phyloP scores from a whole-genome alignment of 2,797 vertebrate species.

The Furcifer pardalis region DNA sequence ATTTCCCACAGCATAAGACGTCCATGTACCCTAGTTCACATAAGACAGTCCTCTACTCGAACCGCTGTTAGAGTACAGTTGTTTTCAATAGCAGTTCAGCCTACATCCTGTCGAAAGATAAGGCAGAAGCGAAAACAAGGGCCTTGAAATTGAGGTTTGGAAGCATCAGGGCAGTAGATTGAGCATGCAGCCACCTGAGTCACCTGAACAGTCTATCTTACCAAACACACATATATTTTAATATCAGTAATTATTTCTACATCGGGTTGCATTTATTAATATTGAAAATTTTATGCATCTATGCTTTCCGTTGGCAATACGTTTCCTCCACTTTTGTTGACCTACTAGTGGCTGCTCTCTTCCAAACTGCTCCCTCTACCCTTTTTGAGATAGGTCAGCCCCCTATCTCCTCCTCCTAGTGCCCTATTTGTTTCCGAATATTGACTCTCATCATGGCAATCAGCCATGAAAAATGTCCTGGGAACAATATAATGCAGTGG shows the following conservation, averaged over 20 bases:
- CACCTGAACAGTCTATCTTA: neutral
- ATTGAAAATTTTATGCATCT: neutral
- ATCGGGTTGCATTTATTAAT: neutral
- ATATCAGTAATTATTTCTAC: neutral
- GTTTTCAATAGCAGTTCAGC: no score
- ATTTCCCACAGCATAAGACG: neutral
- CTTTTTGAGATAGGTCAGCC: neutral
- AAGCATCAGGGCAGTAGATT: neutral
- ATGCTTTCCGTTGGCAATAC: neutral
- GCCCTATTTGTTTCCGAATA: no score
- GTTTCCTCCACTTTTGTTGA: neutral
- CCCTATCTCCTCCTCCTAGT: neutral
- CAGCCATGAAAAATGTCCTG: no score
- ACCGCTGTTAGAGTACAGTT: neutral
- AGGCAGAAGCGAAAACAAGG: no score
- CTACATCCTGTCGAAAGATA: neutral
- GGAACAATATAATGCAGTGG: no score
- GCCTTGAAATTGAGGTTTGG: neutral
- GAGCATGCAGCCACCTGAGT: neutral
- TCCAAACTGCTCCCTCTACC: neutral
- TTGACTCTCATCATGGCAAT: no score
- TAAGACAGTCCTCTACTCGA: neutral
- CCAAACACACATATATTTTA: neutral
- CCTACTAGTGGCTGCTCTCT: neutral
- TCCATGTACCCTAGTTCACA: neutral